A percentile compares a stretch with the other conserved stretches of the same genome.
Conservation (phyloP, 2,888 invertebrate species). For the Isotomurus palustris region DNA sequence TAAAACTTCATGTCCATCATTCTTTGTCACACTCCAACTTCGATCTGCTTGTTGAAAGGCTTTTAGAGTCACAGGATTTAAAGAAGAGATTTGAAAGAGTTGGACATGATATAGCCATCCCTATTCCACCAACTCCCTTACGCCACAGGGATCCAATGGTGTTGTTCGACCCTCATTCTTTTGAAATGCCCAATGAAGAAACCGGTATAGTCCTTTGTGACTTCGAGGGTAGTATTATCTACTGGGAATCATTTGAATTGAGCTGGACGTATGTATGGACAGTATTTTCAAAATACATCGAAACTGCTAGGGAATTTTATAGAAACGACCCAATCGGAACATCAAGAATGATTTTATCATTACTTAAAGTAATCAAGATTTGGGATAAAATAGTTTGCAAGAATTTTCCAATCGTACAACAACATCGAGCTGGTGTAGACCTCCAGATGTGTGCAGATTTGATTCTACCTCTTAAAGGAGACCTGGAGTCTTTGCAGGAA, state of each 20-base stretch:
- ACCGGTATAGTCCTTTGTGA: constrained; percentile 9
- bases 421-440: constrained; percentile 15
- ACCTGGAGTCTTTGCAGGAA: background rate
- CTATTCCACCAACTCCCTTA: constrained; percentile 3
- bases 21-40: background rate
- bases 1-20: background rate
- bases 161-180: background rate
- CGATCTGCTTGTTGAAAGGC: too few species aligned
- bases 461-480: constrained; percentile 4
- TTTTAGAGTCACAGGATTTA: background rate
- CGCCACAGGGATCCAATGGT: background rate
- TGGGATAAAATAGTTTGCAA: background rate
- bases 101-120: background rate
- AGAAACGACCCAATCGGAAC: constrained; percentile 6
- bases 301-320: constrained; percentile 3
- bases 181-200: too few species aligned
- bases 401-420: constrained; percentile 1
- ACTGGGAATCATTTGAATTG: background rate
- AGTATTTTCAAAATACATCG: constrained; percentile 1
- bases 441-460: constrained; percentile 6
- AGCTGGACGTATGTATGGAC: constrained; percentile 8
- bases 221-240: constrained; percentile 12
- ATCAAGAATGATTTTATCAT: constrained; percentile 9
- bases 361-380: constrained; percentile 9
- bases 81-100: background rate